These are phyloP conservation scores for Dryas iulia DNA, from an alignment of 1,140 invertebrate genomes.

Conservation along the genomic window DNA sequence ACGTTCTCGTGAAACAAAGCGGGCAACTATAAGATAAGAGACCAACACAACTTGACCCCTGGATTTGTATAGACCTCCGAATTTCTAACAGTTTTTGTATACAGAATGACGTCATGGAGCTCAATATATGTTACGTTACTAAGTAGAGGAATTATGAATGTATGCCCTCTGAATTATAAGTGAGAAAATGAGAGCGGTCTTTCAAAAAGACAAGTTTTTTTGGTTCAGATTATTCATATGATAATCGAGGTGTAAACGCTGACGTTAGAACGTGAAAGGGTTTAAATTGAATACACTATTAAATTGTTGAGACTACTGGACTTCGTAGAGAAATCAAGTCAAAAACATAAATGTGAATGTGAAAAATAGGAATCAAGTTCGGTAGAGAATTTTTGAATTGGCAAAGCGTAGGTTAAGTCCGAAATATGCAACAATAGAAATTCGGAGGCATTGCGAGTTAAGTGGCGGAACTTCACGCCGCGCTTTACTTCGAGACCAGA, in stretches of 20 bases:
- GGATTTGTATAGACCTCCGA: not conserved
- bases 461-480: too few relatives aligned
- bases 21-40: slow-evolving; percentile 36
- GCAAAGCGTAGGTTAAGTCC: too few relatives aligned
- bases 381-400: too few relatives aligned
- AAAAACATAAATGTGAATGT: too few relatives aligned
- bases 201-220: slow-evolving; percentile 35
- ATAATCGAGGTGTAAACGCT: slow-evolving; percentile 49
- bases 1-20: slow-evolving; percentile 74
- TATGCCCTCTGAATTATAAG: slow-evolving; percentile 69
- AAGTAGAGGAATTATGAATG: slow-evolving; percentile 73
- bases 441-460: too few relatives aligned
- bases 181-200: slow-evolving; percentile 43
- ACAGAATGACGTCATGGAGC: slow-evolving; percentile 12
- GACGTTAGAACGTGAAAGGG: slow-evolving; percentile 16
- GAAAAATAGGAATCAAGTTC: too few relatives aligned
- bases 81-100: not conserved
- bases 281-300: not conserved
- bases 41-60: slow-evolving; percentile 47
- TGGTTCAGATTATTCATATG: slow-evolving; percentile 53
- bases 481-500: too few relatives aligned
- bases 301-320: too few relatives aligned
- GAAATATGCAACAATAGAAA: too few relatives aligned
- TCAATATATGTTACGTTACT: slow-evolving; percentile 52
- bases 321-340: too few relatives aligned